Percentiles rank a stretch among this genome's conserved stretches.
phyloP scores from a whole-genome alignment of 2,797 vertebrate genomes.

The Apogon hyalosoma region DNA sequence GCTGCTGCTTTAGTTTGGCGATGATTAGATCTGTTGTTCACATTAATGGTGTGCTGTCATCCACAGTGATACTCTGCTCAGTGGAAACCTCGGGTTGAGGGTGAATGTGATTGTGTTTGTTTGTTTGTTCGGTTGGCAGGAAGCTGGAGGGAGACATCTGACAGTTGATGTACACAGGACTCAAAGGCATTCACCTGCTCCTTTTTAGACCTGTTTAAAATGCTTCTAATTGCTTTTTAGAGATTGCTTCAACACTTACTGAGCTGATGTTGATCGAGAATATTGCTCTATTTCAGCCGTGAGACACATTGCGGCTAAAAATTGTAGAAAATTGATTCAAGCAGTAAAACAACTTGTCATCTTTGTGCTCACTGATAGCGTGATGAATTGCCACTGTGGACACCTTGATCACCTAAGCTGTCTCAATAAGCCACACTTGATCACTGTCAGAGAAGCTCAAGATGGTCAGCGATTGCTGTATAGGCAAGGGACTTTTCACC shows the following conservation, averaged over 20 bases:
- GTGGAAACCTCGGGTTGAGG: slow-evolving; percentile 42
- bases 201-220: slow-evolving; percentile 41
- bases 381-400: slow-evolving; percentile 85
- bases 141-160: slow-evolving; percentile 37
- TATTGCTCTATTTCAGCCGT: slow-evolving; percentile 54
- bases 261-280: slow-evolving; percentile 39
- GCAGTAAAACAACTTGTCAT: slow-evolving; percentile 82
- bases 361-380: slow-evolving; percentile 74
- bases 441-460: slow-evolving; percentile 83
- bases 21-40: slow-evolving; percentile 66
- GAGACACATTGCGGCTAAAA: slow-evolving; percentile 57
- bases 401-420: slow-evolving; percentile 82
- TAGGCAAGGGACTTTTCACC: slow-evolving; percentile 54
- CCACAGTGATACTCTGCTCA: slow-evolving; percentile 40
- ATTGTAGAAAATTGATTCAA: slow-evolving; percentile 72
- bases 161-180: slow-evolving; percentile 60
- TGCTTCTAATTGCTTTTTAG: slow-evolving; percentile 51
- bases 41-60: slow-evolving; percentile 46
- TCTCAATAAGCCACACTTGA: slow-evolving; percentile 83
- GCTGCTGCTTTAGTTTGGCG: slow-evolving; percentile 55
- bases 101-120: slow-evolving; percentile 26
- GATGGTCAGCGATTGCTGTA: slow-evolving; percentile 76
- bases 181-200: slow-evolving; percentile 54
- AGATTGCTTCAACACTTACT: slow-evolving; percentile 1
- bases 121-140: slow-evolving; percentile 24